Conservation (phyloP, 2,797 vertebrate genomes). For the Liparis tanakae region DNA sequence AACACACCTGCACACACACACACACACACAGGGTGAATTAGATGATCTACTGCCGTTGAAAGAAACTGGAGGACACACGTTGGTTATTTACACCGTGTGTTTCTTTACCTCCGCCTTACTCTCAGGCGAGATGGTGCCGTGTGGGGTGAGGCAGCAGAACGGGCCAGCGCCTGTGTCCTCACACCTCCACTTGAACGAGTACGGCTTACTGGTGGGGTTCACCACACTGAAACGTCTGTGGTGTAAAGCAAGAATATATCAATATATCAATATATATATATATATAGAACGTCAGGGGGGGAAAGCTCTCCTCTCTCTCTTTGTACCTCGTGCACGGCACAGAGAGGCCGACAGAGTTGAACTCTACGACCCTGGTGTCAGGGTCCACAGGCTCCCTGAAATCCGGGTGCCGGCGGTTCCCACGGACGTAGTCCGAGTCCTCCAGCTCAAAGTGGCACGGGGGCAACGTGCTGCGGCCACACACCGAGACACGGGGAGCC, state of each 20-base stretch:
- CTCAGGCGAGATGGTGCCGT: conserved; percentile 83
- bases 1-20: conserved; percentile 80
- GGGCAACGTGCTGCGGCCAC: conserved; percentile 82
- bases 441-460: conserved; percentile 86
- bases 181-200: conserved; percentile 88
- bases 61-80: neutral
- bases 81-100: neutral
- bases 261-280: neutral
- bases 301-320: neutral
- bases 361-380: conserved; percentile 85
- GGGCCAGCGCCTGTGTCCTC: conserved; percentile 74
- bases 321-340: conserved; percentile 78
- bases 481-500: conserved; percentile 74
- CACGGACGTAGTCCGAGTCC: conserved; percentile 85
- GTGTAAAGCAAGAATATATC: conserved; percentile 1
- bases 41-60: neutral
- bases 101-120: conserved; percentile 86
- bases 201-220: conserved; percentile 88
- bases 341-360: conserved; percentile 81
- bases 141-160: conserved; percentile 86
- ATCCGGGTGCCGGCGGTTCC: conserved; percentile 59
- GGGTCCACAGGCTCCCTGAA: conserved; percentile 71
- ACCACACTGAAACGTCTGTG: conserved; percentile 86
- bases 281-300: neutral
- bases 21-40: conserved; percentile 17